Percentiles rank a stretch among this genome's conserved stretches.
Conservation (phyloP, 35 echinoderm and acorn worm species). For the Strongylocentrotus purpuratus region DNA sequence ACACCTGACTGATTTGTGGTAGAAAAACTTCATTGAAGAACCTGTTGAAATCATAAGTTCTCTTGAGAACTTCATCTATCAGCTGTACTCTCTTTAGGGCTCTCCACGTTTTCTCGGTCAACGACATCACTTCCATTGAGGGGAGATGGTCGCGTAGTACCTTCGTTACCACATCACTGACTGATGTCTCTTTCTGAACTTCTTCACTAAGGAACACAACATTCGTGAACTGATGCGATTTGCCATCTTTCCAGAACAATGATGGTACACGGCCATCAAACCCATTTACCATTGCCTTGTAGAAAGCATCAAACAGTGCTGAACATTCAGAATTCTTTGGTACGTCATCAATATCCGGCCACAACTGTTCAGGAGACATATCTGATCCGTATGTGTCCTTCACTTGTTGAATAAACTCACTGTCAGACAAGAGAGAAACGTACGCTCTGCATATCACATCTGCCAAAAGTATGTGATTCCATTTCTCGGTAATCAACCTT, state of each 20-base stretch:
- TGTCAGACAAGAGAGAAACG: constrained; percentile 57
- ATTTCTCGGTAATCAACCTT: constrained; percentile 38
- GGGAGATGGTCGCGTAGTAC: background rate
- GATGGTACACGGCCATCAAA: background rate
- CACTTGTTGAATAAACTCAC: background rate
- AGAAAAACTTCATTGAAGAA: constrained; percentile 72
- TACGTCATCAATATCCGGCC: constrained; percentile 64
- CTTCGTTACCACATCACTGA: background rate
- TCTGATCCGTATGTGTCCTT: background rate
- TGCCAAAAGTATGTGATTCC: constrained; percentile 64
- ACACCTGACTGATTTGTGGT: background rate
- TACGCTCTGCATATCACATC: constrained; percentile 64
- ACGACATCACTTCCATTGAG: background rate
- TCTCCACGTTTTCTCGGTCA: constrained; percentile 20
- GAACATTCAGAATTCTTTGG: constrained; percentile 39
- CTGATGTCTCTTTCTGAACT: constrained; percentile 28
- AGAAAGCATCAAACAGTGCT: constrained; percentile 64
- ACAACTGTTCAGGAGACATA: constrained; percentile 41
- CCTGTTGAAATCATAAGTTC: constrained; percentile 47
- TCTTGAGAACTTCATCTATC: background rate
- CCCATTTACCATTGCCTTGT: constrained; percentile 49
- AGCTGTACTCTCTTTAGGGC: background rate
- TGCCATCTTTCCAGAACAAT: constrained; percentile 48
- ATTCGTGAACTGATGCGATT: background rate
- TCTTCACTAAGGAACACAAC: constrained; percentile 21